These are phyloP conservation scores for Parazoanthus darwini DNA, from an alignment of 92 coral and sea anemone genomes.

Conservation along the genomic window DNA sequence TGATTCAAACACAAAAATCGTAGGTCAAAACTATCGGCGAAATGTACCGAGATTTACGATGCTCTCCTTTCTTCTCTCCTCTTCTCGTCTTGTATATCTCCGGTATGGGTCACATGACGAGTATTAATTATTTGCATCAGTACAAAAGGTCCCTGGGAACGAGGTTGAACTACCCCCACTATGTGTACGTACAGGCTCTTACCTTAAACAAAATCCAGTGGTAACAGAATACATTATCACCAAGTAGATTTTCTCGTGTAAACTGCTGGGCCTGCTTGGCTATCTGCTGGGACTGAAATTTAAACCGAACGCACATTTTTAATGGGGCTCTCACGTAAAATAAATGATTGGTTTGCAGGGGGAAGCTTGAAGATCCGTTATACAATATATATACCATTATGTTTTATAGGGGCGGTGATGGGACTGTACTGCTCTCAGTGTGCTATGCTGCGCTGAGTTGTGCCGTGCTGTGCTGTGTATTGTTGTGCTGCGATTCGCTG, in stretches of 20 bases:
- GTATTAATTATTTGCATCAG: background rate
- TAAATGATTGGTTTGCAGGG: background rate
- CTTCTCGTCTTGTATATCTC: background rate
- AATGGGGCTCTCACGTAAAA: background rate
- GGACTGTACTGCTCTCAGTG: no score
- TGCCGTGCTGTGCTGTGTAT: no score
- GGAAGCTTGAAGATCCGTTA: background rate
- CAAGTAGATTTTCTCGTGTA: conserved; percentile 70
- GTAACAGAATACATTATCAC: conserved; percentile 85
- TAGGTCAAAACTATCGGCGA: no score
- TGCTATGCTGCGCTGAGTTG: no score
- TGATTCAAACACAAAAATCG: background rate
- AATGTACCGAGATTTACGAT: no score
- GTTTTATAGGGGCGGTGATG: no score
- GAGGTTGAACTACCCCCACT: background rate
- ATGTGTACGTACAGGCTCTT: background rate
- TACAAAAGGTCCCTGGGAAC: background rate
- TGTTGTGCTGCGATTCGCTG: no score
- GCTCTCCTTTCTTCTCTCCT: background rate
- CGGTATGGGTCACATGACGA: background rate
- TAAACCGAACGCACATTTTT: background rate
- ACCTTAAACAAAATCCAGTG: conserved; percentile 87
- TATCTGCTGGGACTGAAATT: conserved; percentile 78
- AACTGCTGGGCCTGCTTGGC: conserved; percentile 80
- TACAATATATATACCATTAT: no score